Base-by-base conservation (phyloP, 2,888 invertebrate genomes). In the Pseudeuparius sepicola region DNA sequence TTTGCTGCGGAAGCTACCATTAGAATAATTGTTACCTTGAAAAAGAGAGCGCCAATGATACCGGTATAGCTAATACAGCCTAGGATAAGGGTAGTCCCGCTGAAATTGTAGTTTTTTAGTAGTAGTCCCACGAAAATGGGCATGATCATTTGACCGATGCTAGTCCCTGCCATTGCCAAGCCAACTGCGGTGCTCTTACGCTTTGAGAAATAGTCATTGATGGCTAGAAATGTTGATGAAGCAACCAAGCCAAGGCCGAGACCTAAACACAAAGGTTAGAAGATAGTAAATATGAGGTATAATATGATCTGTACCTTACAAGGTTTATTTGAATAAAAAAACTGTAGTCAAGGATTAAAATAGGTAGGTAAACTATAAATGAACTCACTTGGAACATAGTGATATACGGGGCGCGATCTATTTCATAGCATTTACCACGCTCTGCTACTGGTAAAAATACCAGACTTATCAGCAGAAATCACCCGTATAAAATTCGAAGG, bases 131-230 rank as follows among this genome's bases (percentile, higher is more conserved):
- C 75, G 44, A 80, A 63, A 51, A 78, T 78, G 3, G 83, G 83
- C 69, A 83, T 75, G 40, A 79, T 55, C 57, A 80, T 77, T 56
- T 82, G 80, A 3, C 83, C 83, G 14, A 81, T 59, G 39, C 82
- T 80, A 42, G 82, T 80, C 36, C 83, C 83, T 14, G 79, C 79
- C 63, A 82, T 71, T 1, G 81, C 75, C 16, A 82, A 63, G 2
- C 82, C 82, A 34, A 82, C 79, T n/a, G 83, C 83, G 24, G 75
- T 68, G 40, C 77, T 77, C 47, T 78, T 74, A 53, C 66, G 71
- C 36, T 66, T 64, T 37, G 67, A 72, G 53, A 83, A 84, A 57
- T 81, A 83, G 14, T 74, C 68, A 55, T 78, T 79, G 40, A 81
- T 73, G 16, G 77, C 74, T 49, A 81, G 72, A 57, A 82, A 80